Percentiles rank a stretch among this genome's conserved stretches.
Evolutionary conservation across 2,888 invertebrate species (phyloP).

Genomic region (Synanthedon andrenaeformis): DNA sequence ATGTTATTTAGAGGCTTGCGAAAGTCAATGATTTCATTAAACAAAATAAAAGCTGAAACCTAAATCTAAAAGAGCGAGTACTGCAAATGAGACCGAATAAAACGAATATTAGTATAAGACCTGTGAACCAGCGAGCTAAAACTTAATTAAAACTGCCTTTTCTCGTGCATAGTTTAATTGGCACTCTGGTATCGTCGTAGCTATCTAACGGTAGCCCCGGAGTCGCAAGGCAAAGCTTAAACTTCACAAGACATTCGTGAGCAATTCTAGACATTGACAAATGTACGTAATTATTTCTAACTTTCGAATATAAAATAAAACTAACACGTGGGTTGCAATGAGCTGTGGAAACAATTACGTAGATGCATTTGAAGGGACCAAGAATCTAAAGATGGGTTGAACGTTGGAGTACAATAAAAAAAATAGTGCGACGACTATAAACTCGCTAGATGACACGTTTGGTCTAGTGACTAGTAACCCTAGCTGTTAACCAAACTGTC

Average conservation of each 20-base stretch:
- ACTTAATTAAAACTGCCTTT: not conserved
- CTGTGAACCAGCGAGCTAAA: not conserved
- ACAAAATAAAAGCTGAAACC: too few relatives aligned
- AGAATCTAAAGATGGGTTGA: not conserved
- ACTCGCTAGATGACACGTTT: too few relatives aligned
- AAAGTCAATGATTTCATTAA: too few relatives aligned
- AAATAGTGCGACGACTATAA: slow-evolving; percentile 3
- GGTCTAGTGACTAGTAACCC: too few relatives aligned
- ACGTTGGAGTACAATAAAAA: slow-evolving; percentile 11
- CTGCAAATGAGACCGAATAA: slow-evolving; percentile 21
- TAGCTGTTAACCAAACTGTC: too few relatives aligned
- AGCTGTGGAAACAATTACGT: not conserved
- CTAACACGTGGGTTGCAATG: not conserved
- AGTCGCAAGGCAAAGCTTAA: not conserved
- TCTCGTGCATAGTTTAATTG: not conserved
- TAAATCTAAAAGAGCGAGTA: too few relatives aligned
- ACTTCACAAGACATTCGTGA: not conserved
- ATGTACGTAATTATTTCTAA: not conserved
- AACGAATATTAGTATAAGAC: not conserved
- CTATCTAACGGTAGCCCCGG: not conserved
- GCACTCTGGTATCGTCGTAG: not conserved
- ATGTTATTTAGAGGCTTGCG: too few relatives aligned
- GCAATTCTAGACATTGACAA: not conserved
- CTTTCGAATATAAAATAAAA: not conserved
- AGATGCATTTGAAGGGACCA: too few relatives aligned